Evolutionary conservation across 2,113 vertebrate genomes (phyloP).

Genomic region (Heptranchias perlo): DNA sequence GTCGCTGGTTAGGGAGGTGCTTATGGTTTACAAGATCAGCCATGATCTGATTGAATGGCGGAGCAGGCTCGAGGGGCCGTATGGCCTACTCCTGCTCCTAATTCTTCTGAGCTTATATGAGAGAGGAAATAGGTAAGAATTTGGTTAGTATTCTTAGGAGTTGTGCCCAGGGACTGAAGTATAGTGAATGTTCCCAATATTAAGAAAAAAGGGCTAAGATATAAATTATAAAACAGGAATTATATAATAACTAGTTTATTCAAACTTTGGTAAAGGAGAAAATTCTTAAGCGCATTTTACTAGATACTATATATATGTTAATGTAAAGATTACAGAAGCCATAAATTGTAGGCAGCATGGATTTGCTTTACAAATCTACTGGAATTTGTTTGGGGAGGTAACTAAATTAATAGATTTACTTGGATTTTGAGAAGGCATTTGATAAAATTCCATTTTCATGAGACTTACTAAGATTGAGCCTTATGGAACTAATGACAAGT

Average conservation of each 20-base stretch:
- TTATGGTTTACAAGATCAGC: too few species aligned
- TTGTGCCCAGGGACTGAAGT: background rate
- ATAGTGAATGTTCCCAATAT: background rate
- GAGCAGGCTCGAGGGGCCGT: too few species aligned
- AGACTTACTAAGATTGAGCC: background rate
- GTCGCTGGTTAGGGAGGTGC: too few species aligned
- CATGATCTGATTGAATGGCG: too few species aligned
- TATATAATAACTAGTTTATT: background rate
- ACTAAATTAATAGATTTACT: background rate
- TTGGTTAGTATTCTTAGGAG: background rate
- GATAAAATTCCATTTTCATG: background rate
- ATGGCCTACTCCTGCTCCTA: too few species aligned
- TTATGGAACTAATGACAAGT: background rate
- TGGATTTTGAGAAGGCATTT: background rate
- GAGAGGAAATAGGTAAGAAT: background rate
- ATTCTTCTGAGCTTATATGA: too few species aligned
- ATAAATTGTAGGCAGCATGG: background rate
- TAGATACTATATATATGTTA: background rate
- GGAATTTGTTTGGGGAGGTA: background rate
- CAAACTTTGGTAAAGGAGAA: background rate
- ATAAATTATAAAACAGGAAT: background rate
- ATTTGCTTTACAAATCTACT: background rate
- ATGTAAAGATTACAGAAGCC: background rate
- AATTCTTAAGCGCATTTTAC: background rate
- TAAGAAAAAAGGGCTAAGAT: background rate